Percentiles rank a stretch among this genome's conserved stretches.
These are phyloP conservation scores for Ctenopoma kingsleyae DNA, from an alignment of 2,797 vertebrate genomes.

Conservation along the genomic window DNA sequence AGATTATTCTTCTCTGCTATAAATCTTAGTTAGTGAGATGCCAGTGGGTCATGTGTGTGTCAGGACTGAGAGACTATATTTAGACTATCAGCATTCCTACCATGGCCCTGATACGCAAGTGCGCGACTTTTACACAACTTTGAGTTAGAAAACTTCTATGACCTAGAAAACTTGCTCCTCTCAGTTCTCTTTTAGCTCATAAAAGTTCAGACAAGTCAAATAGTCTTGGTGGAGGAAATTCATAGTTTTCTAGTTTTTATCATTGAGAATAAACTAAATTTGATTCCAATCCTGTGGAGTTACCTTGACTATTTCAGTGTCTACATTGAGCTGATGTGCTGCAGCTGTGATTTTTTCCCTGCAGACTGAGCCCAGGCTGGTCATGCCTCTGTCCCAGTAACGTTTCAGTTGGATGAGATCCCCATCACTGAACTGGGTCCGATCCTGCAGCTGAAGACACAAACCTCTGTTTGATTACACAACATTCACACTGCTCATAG, in stretches of 20 bases:
- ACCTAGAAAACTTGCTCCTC: constrained; percentile 52
- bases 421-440: constrained; percentile 96
- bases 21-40: constrained; percentile 52
- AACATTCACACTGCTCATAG: not conserved
- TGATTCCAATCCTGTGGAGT: not conserved
- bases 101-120: constrained; percentile 51
- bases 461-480: constrained; percentile 25
- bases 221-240: not conserved
- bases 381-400: constrained; percentile 99
- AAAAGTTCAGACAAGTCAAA: constrained; percentile 32
- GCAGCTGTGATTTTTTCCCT: constrained; percentile 97
- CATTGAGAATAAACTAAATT: not conserved
- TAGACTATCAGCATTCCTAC: constrained; percentile 62
- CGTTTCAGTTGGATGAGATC: constrained; percentile 95
- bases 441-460: constrained; percentile 92
- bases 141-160: constrained; percentile 46
- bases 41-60: constrained; percentile 53
- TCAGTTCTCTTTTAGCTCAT: constrained; percentile 20
- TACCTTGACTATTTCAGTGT: constrained; percentile 99
- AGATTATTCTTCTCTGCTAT: constrained; percentile 26
- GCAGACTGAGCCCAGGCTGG: constrained; percentile 97
- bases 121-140: constrained; percentile 69
- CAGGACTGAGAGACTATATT: constrained; percentile 62
- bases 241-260: not conserved
- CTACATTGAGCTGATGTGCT: constrained; percentile 93